These are phyloP conservation scores for Scaptodrosophila latifasciaeformis DNA, from an alignment of 2,888 invertebrate genomes.

Conservation along the genomic window DNA sequence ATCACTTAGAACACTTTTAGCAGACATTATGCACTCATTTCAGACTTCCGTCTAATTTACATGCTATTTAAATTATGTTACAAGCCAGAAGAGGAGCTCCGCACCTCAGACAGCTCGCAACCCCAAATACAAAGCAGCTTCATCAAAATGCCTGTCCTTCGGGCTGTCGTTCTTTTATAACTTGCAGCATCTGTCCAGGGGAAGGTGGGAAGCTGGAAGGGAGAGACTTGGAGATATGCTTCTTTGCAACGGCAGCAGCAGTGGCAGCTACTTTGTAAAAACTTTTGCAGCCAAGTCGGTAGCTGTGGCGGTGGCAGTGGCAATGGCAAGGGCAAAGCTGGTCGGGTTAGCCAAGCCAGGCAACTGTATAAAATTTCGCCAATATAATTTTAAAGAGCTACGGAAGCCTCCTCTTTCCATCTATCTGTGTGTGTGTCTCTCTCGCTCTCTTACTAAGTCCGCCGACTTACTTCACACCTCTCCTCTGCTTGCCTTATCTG, in stretches of 20 bases:
- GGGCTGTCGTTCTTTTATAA: conserved; percentile 35
- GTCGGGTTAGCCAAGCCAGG: conserved; percentile 17
- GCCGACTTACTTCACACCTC: conserved; percentile 7
- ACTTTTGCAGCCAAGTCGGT: conserved; percentile 48
- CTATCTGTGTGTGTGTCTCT: neutral
- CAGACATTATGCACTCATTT: conserved; percentile 67
- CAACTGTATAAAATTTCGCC: conserved; percentile 65
- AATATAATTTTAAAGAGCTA: conserved; percentile 67
- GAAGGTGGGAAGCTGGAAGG: conserved; percentile 16
- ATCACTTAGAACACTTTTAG: conserved; percentile 66
- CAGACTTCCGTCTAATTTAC: conserved; percentile 69
- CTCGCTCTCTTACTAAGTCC: neutral
- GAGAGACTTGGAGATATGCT: neutral
- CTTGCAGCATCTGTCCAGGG: conserved; percentile 64
- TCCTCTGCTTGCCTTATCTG: conserved; percentile 43
- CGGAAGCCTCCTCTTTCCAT: neutral
- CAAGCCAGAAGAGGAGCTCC: conserved; percentile 15
- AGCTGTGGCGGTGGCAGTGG: conserved; percentile 2
- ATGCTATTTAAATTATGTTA: conserved; percentile 68
- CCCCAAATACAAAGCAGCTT: conserved; percentile 49
- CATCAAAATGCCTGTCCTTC: conserved; percentile 58
- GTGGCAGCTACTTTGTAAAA: conserved; percentile 63
- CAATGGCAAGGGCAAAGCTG: neutral
- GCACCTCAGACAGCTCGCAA: too few species aligned
- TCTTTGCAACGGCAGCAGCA: neutral